phyloP scores from a whole-genome alignment of 2,888 invertebrate species.

The Cryptosula pallasiana region DNA sequence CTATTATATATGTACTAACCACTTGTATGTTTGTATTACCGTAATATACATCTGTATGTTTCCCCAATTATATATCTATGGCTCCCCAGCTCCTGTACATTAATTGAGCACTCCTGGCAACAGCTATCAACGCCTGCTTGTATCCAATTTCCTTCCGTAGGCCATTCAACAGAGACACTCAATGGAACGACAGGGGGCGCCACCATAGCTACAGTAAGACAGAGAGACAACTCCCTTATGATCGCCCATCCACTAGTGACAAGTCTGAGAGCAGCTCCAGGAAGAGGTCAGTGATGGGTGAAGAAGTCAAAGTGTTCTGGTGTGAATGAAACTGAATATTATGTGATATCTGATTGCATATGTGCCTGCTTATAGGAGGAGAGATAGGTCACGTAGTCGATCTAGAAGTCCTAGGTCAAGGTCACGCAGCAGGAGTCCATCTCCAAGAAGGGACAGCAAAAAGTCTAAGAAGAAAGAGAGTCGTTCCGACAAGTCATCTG shows the following conservation, averaged over 20 bases:
- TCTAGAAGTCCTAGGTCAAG: slow-evolving; percentile 2
- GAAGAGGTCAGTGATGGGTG: not conserved
- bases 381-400: not conserved
- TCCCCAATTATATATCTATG: no score
- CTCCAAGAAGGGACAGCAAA: not conserved
- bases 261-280: not conserved
- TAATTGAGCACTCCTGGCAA: no score
- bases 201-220: not conserved
- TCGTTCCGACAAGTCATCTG: no score
- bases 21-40: no score
- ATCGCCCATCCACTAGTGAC: not conserved
- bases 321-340: no score
- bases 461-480: not conserved
- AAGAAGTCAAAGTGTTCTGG: no score
- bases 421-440: not conserved
- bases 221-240: slow-evolving; percentile 1
- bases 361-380: not conserved
- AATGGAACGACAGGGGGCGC: not conserved
- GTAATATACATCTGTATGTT: no score
- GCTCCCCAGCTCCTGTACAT: no score
- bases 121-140: no score
- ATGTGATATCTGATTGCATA: no score
- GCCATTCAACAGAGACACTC: not conserved
- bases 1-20: no score
- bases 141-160: not conserved